phyloP scores from a whole-genome alignment of 2,113 vertebrate genomes.

The Pterocles orientalis region DNA sequence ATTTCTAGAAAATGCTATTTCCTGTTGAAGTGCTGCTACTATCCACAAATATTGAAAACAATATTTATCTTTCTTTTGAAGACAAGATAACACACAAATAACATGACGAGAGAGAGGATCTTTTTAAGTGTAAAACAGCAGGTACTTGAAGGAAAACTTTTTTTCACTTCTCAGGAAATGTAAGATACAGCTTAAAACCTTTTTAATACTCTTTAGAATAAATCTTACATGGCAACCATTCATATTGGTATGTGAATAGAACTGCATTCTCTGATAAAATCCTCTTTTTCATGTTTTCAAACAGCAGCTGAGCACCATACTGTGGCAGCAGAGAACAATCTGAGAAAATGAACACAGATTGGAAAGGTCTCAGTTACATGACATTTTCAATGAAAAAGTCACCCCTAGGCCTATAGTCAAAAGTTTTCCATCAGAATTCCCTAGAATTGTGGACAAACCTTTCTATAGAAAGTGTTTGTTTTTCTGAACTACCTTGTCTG shows the following conservation, averaged over 20 bases:
- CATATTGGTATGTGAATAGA: constrained; percentile 21
- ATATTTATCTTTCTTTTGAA: constrained; percentile 25
- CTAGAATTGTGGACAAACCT: not conserved
- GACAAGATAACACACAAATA: not conserved
- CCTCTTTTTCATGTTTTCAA: constrained; percentile 55
- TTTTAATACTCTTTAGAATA: constrained; percentile 10
- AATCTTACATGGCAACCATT: constrained; percentile 7
- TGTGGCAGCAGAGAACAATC: constrained; percentile 68
- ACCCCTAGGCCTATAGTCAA: not conserved
- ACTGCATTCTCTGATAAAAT: constrained; percentile 19
- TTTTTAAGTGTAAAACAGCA: constrained; percentile 11
- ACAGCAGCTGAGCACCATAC: constrained; percentile 63
- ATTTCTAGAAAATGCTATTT: not conserved
- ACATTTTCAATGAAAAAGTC: constrained; percentile 11
- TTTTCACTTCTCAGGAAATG: not conserved
- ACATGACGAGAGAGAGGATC: not conserved
- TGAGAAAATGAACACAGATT: constrained; percentile 46
- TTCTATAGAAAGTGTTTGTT: not conserved
- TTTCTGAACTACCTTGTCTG: not conserved
- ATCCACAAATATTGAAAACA: not conserved
- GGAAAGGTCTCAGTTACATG: constrained; percentile 53
- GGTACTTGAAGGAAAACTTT: constrained; percentile 6
- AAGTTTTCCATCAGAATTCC: not conserved
- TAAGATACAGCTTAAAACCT: not conserved
- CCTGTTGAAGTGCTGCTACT: not conserved